Base-by-base conservation (phyloP, 2,888 invertebrate genomes). In the Drosophila quasianomalipes region DNA sequence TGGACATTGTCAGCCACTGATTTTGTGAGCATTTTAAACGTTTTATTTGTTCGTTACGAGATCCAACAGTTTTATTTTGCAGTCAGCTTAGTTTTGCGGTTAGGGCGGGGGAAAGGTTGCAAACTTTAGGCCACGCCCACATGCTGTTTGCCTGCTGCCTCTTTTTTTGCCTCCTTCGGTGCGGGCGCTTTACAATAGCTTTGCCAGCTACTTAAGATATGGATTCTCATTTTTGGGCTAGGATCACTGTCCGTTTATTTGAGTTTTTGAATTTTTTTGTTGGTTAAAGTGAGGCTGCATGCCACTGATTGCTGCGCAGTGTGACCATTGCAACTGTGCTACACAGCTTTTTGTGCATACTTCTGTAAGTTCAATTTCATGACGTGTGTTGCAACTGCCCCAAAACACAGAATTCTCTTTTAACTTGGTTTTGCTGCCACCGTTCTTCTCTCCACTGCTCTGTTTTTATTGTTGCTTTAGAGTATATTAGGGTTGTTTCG, bases 1-100 rank as follows among this genome's bases (percentile, higher is more conserved):
- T 60, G 73, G 63, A 76, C 88, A 85, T 87, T 90, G 90, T 90
- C 85, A 85, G 90, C 85, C 85, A 85, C 90, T 90, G 85, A 90
- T 85, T 85, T 89, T 85, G 83, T 60, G 58, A 78, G 81, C 78
- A 82, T 85, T 85, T 85, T 78, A 89, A 85, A 90, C 90, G 88
- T 87, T 80, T 85, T 88, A 85, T 89, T 89, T 85, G 84, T 76
- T 68, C 88, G 77, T 64, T 74, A 64, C 78, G 79, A 58, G 67
- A 80, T 81, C 81, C 77, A 58, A 71, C 71, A 82, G 75, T 74
- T 89, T 79, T 61, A 77, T 77, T 78, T 76, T 70, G 70, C 80
- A 85, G 77, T 74, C 84, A 81, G 84, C 87, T 85, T 83, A 83
- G 86, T 76, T 89, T 76, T 84, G 89, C 61, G 81, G 86, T 73